phyloP scores from a whole-genome alignment of 2,113 vertebrate genomes.

The Anolis sagrei region DNA sequence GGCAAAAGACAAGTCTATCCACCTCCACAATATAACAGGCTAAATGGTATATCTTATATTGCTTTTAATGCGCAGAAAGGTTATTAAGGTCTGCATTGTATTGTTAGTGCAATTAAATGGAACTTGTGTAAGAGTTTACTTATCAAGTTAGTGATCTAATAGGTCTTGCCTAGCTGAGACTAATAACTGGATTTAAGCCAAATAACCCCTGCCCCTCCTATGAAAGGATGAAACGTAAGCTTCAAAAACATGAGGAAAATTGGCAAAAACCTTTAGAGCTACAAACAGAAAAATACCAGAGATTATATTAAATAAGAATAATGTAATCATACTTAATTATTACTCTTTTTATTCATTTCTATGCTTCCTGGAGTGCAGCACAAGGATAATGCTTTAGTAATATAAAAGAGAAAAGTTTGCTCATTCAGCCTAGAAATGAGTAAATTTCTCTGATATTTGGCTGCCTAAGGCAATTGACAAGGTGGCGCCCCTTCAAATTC shows the following conservation, averaged over 20 bases:
- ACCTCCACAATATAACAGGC: not conserved
- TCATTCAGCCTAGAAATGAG: no score
- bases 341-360: not conserved
- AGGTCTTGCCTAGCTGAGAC: no score
- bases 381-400: not conserved
- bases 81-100: not conserved
- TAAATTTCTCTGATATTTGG: no score
- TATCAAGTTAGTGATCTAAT: no score
- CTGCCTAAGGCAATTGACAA: no score
- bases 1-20: not conserved
- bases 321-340: not conserved
- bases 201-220: not conserved
- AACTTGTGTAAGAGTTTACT: no score
- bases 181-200: no score
- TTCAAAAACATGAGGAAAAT: not conserved
- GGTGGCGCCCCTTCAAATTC: no score
- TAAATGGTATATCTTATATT: not conserved
- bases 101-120: no score
- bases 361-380: no score
- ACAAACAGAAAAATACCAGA: not conserved
- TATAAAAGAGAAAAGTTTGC: not conserved
- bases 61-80: not conserved
- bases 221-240: not conserved
- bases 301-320: not conserved
- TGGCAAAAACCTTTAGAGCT: not conserved